Base-by-base conservation (phyloP, 2,113 vertebrate species). In the Nibea coibor region DNA sequence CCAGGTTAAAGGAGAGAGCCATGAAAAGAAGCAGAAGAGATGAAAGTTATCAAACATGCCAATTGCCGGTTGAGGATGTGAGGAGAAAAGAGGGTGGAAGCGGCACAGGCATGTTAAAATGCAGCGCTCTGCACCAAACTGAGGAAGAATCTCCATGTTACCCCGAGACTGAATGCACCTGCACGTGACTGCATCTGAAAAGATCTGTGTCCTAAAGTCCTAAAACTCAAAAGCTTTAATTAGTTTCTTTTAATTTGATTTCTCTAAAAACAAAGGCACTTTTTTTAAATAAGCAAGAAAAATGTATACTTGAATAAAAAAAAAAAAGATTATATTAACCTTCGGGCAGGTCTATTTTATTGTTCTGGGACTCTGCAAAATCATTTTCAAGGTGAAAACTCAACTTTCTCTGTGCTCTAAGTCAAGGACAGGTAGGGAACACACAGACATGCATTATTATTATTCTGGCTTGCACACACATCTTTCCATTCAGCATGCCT, bases 1-100 rank as follows among this genome's bases (percentile, higher is more conserved):
- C 96, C 96, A 94, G 94, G 95, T 95, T 97, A 96, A 96, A 96
- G 96, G 96, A 95, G 96, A 95, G 93, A 96, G 97, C 96, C 94
- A 93, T 95, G 95, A 81, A 96, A 95, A 96, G 96, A 93, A 94
- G 88, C 83, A 97, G 96, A 97, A 95, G 95, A 97, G 94, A 97
- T 96, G 93, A 96, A 94, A 89, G 95, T 97, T 96, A 96, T 95
- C 96, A 97, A 80, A 89, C 51, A 42, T 58, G 84, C 66, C 71
- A 81, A 58, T 64, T 80, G 66, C 28, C 53, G 78, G 82, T 75
- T 12, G 19, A 84, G 75, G 63, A 71, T 47, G 83, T 61, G 71
- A 76, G 43, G 54, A 81, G 35, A 39, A 72, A 2, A 28, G 82
- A 2, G 31, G 19, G 58, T 48, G 80, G 73, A 81, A 81, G 66